Evolutionary conservation across 2,797 vertebrate genomes (phyloP), one percentile per base, ranked within the genome.

Genomic region (Mormyrus hasselquistii): DNA sequence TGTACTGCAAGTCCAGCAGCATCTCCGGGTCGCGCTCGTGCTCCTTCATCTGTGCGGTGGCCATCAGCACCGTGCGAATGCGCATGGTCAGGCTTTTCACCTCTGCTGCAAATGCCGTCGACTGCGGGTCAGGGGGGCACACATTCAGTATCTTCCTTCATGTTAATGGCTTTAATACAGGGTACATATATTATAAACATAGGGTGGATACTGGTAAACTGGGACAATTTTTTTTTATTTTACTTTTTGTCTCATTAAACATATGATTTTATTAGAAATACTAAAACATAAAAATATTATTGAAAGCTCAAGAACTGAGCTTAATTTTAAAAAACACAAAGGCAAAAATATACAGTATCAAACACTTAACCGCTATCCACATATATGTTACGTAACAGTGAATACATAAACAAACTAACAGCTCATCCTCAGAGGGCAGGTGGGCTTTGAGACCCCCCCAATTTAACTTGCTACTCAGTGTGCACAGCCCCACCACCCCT

Each of bases 51-150:
- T 99, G 98, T 9, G 98, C 98, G 0, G 98, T 99, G 92, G 98
- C 98, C 98, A 99, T 99, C 90, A 99, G 96, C 86, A 99, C 98
- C 0, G 98, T 99, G 2, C 98, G 98, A 91, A 99, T 99, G 88
- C 98, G 97, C 94, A 97, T 99, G 2, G 98, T 99, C 91, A 99
- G 94, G 76, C 98, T 97, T 91, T 99, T 99, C 65, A 99, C 98
- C 94, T 99, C 98, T 0, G 96, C 95, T 12, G 98, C 98, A 93
- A 99, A 99, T 2, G 96, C 94, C 0, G 98, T 98, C 82, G 96
- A 94, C 98, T 99, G 92, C 25, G 41, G 6, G 44, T 90, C 91
- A 83, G 38, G 22, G 47, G 12, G 16, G 49, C 9, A 29, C 5
- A 79, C 5, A 3, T 38, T 41, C 38, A 57, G 19, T 6, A 57